Evolutionary conservation across 2,888 invertebrate genomes (phyloP), one percentile per base, ranked within the genome.

Genomic region (Petrolisthes cinctipes): DNA sequence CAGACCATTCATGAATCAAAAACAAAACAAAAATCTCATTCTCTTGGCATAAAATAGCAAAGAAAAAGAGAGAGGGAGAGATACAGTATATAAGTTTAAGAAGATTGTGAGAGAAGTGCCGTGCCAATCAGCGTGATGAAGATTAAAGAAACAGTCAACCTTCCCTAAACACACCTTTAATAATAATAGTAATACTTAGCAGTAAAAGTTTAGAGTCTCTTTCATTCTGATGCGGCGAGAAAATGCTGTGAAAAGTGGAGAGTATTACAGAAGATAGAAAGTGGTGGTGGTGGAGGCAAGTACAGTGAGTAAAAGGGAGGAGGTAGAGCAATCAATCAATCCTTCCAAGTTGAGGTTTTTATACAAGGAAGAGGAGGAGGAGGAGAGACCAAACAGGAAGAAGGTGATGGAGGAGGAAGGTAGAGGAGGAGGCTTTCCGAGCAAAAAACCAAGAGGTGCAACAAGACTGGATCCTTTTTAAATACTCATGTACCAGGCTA

Each of bases 141-240:
- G 83, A 87, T 83, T 87, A 83, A 79, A 87, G 37, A 80, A 84
- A 83, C 87, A 87, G 82, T 87, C 87, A 80, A 87, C 87, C 87
- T 87, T 86, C 79, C 87, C 84, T 84, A 87, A 87, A 83, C 84
- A 80, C 83, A 83, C 87, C 87, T 87, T 87, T 20, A 37, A 37
- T 37, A 37, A 37, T 37, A 37, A 37, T 37, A 37, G 37, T 37
- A 37, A 37, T 37, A 37, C 37, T 37, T 37, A 37, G 37, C 37
- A 6, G 6, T 71, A 61, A 61, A 61, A 17, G 17, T 71, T n/a
- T n/a, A 71, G 71, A 17, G 14, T 71, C 71, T n/a, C 71, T 87
- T 61, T 87, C 87, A 87, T 87, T 87, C 87, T 79, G 80, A 87
- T 84, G 87, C 87, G 78, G 87, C 87, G 82, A 87, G 80, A 84